A percentile compares a stretch with the other conserved stretches of the same genome.
Evolutionary conservation across 2,888 invertebrate species (phyloP).

Genomic region (Stenodema calcarata): DNA sequence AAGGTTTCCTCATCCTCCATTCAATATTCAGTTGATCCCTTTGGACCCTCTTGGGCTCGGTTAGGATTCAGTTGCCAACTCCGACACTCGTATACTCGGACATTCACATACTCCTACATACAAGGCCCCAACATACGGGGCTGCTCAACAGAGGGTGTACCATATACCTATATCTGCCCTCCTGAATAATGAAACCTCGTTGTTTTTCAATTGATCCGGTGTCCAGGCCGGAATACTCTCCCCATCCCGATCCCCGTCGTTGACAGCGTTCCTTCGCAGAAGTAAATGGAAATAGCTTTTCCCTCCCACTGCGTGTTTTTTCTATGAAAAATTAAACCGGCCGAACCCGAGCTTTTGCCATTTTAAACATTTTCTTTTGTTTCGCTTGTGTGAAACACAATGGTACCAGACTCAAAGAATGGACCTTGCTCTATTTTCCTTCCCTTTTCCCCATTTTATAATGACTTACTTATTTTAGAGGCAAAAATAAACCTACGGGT

Average conservation of each 20-base stretch:
- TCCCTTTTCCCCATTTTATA: not conserved
- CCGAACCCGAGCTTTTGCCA: not conserved
- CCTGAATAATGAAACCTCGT: not conserved
- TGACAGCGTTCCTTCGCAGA: not conserved
- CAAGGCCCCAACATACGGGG: too few species aligned
- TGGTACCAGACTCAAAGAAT: not conserved
- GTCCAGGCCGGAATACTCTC: not conserved
- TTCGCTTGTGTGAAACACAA: not conserved
- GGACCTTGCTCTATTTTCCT: not conserved
- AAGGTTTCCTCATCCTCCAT: not conserved
- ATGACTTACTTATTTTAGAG: too few species aligned
- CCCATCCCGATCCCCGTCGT: not conserved
- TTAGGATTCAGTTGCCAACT: not conserved
- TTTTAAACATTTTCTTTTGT: not conserved
- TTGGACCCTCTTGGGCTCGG: not conserved
- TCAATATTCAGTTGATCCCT: not conserved
- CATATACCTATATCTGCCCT: not conserved
- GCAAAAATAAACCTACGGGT: too few species aligned
- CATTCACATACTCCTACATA: not conserved
- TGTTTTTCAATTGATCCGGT: not conserved
- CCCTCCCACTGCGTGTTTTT: not conserved
- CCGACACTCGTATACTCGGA: not conserved
- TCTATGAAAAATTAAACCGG: not conserved
- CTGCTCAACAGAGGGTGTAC: not conserved
- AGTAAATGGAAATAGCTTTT: not conserved